Conservation (phyloP, 2,113 vertebrate genomes). For the Coryphaenoides rupestris region DNA sequence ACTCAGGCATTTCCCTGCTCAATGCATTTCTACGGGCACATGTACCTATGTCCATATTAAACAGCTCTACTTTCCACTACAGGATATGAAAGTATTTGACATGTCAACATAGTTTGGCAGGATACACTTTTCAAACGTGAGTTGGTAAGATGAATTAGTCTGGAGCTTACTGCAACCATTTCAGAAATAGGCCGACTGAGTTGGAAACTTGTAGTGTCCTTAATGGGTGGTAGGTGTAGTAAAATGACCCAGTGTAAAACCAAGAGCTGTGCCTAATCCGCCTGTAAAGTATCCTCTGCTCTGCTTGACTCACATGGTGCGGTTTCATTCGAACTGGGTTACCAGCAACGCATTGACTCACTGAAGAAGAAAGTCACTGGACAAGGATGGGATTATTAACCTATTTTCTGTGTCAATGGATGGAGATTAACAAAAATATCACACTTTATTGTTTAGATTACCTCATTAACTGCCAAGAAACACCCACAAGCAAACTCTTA, state of each 20-base stretch:
- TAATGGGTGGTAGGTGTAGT: background rate
- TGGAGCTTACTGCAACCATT: too few species aligned
- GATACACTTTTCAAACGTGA: too few species aligned
- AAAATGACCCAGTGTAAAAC: constrained; percentile 52
- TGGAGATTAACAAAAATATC: background rate
- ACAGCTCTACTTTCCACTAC: too few species aligned
- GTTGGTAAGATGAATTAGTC: too few species aligned
- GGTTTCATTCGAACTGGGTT: constrained; percentile 51
- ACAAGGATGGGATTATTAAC: background rate
- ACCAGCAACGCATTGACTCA: constrained; percentile 36
- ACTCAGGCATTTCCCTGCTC: too few species aligned
- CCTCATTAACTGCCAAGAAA: background rate
- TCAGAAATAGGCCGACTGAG: too few species aligned
- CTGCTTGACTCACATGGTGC: constrained; percentile 52
- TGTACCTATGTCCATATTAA: too few species aligned
- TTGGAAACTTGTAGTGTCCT: background rate
- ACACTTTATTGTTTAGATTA: background rate
- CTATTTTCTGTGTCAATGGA: background rate
- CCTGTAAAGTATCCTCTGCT: constrained; percentile 36
- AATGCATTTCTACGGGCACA: too few species aligned
- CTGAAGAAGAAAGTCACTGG: constrained; percentile 35
- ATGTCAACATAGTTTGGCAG: too few species aligned
- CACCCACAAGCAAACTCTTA: constrained; percentile 18
- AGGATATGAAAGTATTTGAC: too few species aligned
- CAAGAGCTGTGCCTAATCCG: constrained; percentile 37